Evolutionary conservation across 2,888 invertebrate species (phyloP).

Genomic region (Drosophila tripunctata): DNA sequence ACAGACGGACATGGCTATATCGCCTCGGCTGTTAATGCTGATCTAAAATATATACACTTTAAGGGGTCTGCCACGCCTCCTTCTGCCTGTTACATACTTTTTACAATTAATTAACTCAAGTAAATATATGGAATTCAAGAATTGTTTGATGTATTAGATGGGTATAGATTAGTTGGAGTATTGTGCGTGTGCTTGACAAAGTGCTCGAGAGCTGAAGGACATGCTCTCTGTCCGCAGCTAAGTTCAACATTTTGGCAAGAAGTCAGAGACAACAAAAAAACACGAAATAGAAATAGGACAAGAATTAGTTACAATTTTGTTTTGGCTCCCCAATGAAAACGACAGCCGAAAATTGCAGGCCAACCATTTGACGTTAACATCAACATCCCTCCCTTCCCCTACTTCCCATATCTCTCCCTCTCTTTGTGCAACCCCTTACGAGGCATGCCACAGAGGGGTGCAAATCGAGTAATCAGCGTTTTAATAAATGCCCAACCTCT

Average conservation of each 20-base stretch:
- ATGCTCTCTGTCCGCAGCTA: conserved; percentile 18
- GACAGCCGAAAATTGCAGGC: not conserved
- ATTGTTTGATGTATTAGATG: not conserved
- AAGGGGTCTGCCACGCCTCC: too few species aligned
- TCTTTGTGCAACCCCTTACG: not conserved
- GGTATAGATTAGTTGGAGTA: conserved; percentile 2
- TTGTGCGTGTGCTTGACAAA: conserved; percentile 2
- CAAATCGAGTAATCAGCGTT: conserved; percentile 66
- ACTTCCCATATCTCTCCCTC: not conserved
- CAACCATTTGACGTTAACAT: conserved; percentile 1
- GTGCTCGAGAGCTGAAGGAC: conserved; percentile 14
- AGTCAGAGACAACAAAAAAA: not conserved
- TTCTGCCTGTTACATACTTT: too few species aligned
- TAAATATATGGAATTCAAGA: not conserved
- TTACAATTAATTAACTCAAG: too few species aligned
- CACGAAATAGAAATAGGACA: conserved; percentile 34
- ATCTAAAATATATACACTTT: too few species aligned
- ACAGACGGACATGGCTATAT: too few species aligned
- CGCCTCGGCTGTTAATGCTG: too few species aligned
- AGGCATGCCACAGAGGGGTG: conserved; percentile 37
- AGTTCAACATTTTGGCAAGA: not conserved
- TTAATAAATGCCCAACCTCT: conserved; percentile 56
- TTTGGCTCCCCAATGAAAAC: not conserved
- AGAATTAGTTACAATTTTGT: conserved; percentile 52
- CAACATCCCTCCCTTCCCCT: not conserved